Evolutionary conservation across 2,113 vertebrate species (phyloP).

Genomic region (Daboia siamensis): DNA sequence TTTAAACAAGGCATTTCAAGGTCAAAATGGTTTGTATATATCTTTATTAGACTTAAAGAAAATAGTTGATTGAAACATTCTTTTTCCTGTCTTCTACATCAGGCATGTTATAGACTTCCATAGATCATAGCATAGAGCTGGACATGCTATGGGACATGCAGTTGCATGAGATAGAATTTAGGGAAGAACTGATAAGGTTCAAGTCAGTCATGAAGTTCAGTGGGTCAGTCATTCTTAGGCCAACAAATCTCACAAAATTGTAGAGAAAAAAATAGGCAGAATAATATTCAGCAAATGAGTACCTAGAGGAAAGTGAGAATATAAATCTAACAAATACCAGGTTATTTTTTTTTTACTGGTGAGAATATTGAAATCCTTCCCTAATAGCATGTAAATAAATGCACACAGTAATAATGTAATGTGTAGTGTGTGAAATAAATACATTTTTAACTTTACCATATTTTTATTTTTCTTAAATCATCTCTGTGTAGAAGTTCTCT

Average conservation of each 20-base stretch:
- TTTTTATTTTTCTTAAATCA: background rate
- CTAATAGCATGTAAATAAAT: background rate
- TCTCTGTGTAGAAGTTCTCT: background rate
- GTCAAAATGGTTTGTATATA: background rate
- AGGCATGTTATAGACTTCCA: background rate
- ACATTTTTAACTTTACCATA: background rate
- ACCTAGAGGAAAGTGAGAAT: background rate
- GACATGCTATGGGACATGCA: background rate
- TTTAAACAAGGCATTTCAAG: background rate
- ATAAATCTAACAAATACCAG: background rate
- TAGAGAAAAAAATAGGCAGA: background rate
- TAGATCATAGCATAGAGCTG: background rate
- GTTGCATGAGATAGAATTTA: background rate
- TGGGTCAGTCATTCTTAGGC: background rate
- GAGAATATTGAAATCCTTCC: background rate
- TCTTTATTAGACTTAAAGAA: background rate
- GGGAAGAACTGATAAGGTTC: background rate
- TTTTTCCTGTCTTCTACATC: background rate
- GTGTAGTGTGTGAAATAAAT: background rate
- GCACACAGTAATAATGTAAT: background rate
- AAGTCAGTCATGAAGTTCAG: background rate
- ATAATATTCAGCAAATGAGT: no score
- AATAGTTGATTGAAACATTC: background rate
- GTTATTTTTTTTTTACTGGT: background rate
- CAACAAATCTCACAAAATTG: background rate